Conservation (phyloP, 1,140 invertebrate species). For the Ceratina calcarata region DNA sequence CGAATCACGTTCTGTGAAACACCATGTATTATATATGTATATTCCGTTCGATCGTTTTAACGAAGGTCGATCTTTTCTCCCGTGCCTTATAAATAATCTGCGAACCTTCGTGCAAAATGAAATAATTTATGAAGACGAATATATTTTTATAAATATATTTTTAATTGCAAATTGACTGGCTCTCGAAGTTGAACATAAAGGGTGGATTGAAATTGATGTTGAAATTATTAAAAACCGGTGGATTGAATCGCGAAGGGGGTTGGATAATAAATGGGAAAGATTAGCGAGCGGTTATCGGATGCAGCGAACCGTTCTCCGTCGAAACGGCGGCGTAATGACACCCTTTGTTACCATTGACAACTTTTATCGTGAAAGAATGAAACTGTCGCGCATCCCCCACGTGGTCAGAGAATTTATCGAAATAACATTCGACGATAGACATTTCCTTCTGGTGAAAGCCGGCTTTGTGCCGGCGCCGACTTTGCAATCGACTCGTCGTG, state of each 20-base stretch:
- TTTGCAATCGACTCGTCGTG: constrained; percentile 27
- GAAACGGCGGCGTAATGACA: constrained; percentile 9
- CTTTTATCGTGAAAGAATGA: constrained; percentile 31
- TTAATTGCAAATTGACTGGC: no score
- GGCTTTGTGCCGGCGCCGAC: constrained; percentile 23
- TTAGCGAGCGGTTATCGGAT: constrained; percentile 17
- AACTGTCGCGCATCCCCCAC: constrained; percentile 1
- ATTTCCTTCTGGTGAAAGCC: background rate
- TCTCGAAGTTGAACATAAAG: no score
- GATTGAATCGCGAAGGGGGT: background rate
- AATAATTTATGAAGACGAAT: no score
- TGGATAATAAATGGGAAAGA: constrained; percentile 12
- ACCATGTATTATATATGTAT: no score
- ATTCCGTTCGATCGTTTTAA: no score
- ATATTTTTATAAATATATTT: no score
- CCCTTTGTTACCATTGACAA: constrained; percentile 37
- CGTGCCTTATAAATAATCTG: background rate
- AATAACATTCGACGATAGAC: constrained; percentile 19
- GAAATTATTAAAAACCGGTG: no score
- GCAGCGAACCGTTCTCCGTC: constrained; percentile 10
- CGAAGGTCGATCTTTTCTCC: no score
- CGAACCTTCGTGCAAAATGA: background rate
- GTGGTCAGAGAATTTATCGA: constrained; percentile 3
- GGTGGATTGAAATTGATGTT: no score
- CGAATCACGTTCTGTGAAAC: constrained; percentile 12